phyloP scores from a whole-genome alignment of 2,888 invertebrate species.

The Rhogogaster chlorosoma region DNA sequence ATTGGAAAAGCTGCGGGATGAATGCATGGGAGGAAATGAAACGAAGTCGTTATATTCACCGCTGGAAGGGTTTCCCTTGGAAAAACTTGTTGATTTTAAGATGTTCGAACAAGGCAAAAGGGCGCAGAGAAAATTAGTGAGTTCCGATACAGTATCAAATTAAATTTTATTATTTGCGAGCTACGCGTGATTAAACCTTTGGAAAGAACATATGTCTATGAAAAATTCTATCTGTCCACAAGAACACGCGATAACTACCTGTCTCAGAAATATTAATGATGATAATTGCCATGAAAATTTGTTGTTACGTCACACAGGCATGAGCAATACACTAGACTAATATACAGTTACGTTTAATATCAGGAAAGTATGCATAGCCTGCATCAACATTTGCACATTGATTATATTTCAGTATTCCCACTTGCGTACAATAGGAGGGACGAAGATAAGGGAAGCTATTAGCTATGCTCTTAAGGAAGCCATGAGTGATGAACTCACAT shows the following conservation, averaged over 20 bases:
- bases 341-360: neutral
- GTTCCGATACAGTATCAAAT: neutral
- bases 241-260: neutral
- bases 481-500: conserved; percentile 15
- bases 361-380: neutral
- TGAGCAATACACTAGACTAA: neutral
- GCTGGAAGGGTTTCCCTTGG: conserved; percentile 6
- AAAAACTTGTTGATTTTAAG: neutral
- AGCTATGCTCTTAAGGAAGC: conserved; percentile 7
- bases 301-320: neutral
- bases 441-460: conserved; percentile 22
- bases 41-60: conserved; percentile 22
- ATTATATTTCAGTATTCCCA: conserved; percentile 20
- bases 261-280: neutral
- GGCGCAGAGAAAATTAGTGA: conserved; percentile 5
- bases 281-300: neutral
- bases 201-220: neutral
- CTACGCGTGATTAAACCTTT: neutral
- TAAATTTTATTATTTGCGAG: neutral
- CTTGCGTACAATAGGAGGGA: conserved; percentile 18
- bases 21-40: neutral
- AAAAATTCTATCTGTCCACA: neutral
- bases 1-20: neutral
- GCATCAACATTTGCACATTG: neutral
- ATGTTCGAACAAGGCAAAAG: neutral